Conservation (phyloP, 2,797 vertebrate species). For the Argya squamiceps region DNA sequence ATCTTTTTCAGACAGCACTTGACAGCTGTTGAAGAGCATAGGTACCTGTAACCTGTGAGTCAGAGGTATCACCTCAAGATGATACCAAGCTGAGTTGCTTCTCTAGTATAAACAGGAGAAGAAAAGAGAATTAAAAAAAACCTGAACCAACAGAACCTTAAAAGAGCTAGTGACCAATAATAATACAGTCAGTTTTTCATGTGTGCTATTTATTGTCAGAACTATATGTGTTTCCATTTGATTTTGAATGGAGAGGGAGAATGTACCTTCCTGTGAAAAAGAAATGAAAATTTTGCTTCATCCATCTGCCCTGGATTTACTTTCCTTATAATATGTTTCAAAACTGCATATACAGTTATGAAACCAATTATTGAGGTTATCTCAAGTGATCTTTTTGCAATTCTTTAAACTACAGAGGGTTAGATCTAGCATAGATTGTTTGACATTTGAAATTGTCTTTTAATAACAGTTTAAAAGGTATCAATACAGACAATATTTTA, state of each 20-base stretch:
- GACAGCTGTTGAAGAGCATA: not conserved
- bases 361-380: not conserved
- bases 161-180: not conserved
- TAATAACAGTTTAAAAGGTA: not conserved
- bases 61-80: not conserved
- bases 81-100: not conserved
- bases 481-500: not conserved
- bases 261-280: not conserved
- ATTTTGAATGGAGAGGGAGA: not conserved
- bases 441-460: not conserved
- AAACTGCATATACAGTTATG: not conserved
- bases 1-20: not conserved
- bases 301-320: not conserved
- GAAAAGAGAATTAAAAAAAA: accelerated
- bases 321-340: not conserved
- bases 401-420: not conserved
- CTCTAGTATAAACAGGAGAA: not conserved
- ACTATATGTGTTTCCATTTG: not conserved
- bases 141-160: not conserved
- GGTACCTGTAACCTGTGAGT: not conserved
- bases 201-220: not conserved
- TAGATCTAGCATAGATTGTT: not conserved
- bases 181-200: not conserved
- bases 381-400: not conserved
- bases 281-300: not conserved